A percentile compares a stretch with the other conserved stretches of the same genome.
phyloP scores from a whole-genome alignment of 1,140 invertebrate genomes.

The Lordiphosa collinella region DNA sequence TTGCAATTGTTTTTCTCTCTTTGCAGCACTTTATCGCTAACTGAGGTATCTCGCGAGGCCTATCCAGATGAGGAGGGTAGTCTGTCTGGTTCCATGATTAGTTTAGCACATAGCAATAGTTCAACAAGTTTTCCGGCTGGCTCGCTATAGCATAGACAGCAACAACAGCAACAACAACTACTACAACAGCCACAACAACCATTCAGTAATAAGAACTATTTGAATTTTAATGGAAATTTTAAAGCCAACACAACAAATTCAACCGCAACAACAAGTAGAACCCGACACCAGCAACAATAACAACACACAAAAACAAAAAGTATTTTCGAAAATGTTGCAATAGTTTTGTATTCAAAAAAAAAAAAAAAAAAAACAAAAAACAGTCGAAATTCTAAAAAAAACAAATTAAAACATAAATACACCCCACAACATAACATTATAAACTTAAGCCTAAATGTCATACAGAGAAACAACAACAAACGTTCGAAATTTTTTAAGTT shows the following conservation, averaged over 20 bases:
- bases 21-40: slow-evolving; percentile 91
- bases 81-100: slow-evolving; percentile 95
- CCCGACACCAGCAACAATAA: slow-evolving; percentile 37
- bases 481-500: not conserved
- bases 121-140: slow-evolving; percentile 92
- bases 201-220: slow-evolving; percentile 68
- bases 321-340: slow-evolving; percentile 58
- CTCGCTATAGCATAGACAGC: slow-evolving; percentile 85
- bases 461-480: slow-evolving; percentile 25
- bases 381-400: slow-evolving; percentile 22
- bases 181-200: slow-evolving; percentile 21
- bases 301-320: slow-evolving; percentile 19
- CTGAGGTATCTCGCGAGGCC: slow-evolving; percentile 91
- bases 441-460: slow-evolving; percentile 48
- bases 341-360: slow-evolving; percentile 60
- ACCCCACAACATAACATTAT: slow-evolving; percentile 45
- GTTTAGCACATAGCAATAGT: slow-evolving; percentile 95
- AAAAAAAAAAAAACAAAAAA: too few relatives aligned
- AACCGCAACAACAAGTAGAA: slow-evolving; percentile 40
- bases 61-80: slow-evolving; percentile 93
- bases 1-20: slow-evolving; percentile 19
- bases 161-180: slow-evolving; percentile 24
- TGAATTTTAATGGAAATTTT: slow-evolving; percentile 76
- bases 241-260: slow-evolving; percentile 54
- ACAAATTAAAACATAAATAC: slow-evolving; percentile 27